Base-by-base conservation (phyloP, 2,797 vertebrate genomes). In the Gymnothorax reevesii region DNA sequence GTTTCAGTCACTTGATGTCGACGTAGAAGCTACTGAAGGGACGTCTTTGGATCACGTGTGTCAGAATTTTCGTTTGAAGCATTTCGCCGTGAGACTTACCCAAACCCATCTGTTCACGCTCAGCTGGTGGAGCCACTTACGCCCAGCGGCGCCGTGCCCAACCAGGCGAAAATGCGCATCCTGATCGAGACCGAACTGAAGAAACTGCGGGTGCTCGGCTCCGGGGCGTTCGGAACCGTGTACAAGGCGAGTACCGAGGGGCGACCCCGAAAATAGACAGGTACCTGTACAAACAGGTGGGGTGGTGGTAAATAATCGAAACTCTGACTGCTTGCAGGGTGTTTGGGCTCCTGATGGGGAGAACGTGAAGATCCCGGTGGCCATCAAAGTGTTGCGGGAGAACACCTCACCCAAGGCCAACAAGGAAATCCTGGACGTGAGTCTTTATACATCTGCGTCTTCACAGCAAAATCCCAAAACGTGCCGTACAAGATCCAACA, bases 101-200 rank as follows among this genome's bases (percentile, higher is more conserved):
- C 20, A 17, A 49, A 15, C 49, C 22, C 80, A 33, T 42, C 57
- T 88, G 20, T 57, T 20, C 82, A 6, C 88, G 52, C 55, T 52
- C 91, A 99, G 98, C 93, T 99, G 92, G 98, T 99, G 90, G 98
- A 99, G 92, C 98, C 98, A 0, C 93, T 99, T 90, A 99, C 98
- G 0, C 98, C 98, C 13, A 99, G 98, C 0, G 98, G 98, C 27
- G 98, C 97, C 0, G 93, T 97, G 88, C 98, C 98, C 60, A 99
- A 99, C 93, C 98, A 99, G 91, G 98, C 98, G 84, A 97, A 99
- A 96, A 99, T 99, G 97, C 94, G 97, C 25, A 99, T 99, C 92
- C 96, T 99, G 62, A 99, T 99, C 90, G 98, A 99, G 92, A 99
- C 98, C 0, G 98, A 99, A 94, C 90, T 99, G 83, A 98, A 97